Evolutionary conservation across 30 jellyfish, hydroid and myxozoan species (phyloP).

Genomic region (Hydra vulgaris): DNA sequence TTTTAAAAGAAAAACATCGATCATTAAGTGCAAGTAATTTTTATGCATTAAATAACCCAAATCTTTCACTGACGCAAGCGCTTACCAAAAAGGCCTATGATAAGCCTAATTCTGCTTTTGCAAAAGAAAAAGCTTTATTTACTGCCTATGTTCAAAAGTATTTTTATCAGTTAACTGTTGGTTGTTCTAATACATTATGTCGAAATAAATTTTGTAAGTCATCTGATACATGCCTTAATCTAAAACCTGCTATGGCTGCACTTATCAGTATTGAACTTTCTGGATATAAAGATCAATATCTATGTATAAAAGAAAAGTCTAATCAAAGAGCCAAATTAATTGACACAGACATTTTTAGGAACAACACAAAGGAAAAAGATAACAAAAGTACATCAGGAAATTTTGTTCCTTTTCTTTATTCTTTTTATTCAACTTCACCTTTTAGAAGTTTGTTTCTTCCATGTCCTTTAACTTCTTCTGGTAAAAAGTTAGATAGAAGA

Average conservation of each 20-base stretch:
- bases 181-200: slow-evolving; percentile 54
- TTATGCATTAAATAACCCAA: slow-evolving; percentile 74
- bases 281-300: slow-evolving; percentile 23
- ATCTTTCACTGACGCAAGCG: slow-evolving; percentile 67
- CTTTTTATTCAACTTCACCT: slow-evolving; percentile 43
- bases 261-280: slow-evolving; percentile 66
- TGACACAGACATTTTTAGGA: slow-evolving; percentile 19
- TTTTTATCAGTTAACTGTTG: slow-evolving; percentile 70
- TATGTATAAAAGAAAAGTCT: slow-evolving; percentile 25
- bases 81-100: slow-evolving; percentile 56
- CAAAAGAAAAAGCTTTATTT: slow-evolving; percentile 52
- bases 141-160: slow-evolving; percentile 76
- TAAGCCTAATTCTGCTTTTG: slow-evolving; percentile 45
- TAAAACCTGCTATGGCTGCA: slow-evolving; percentile 31
- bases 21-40: slow-evolving; percentile 82
- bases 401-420: slow-evolving; percentile 36
- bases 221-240: neutral
- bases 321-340: slow-evolving; percentile 21
- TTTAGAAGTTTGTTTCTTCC: slow-evolving; percentile 53
- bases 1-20: slow-evolving; percentile 18
- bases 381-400: neutral
- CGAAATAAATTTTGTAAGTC: slow-evolving; percentile 58
- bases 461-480: slow-evolving; percentile 65
- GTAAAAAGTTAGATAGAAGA: slow-evolving; percentile 5
- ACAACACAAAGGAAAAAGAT: neutral